phyloP scores from a whole-genome alignment of 30 jellyfish, hydroid and myxozoan genomes.

The Aurelia sp. region DNA sequence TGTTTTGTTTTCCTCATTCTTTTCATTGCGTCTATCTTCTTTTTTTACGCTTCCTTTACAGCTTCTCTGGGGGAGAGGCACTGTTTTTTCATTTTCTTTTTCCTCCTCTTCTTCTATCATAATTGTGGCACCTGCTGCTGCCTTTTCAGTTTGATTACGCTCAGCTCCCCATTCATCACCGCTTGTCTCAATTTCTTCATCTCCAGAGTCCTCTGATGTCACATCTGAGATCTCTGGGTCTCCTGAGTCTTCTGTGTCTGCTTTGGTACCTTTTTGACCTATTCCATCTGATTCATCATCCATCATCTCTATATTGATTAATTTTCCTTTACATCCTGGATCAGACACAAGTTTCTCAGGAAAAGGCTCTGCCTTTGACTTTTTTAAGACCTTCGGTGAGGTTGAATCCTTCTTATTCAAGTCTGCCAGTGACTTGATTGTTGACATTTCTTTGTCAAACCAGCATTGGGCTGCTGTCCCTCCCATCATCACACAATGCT shows the following conservation, averaged over 20 bases:
- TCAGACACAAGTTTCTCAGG: conserved; percentile 18
- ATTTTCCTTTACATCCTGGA: conserved; percentile 22
- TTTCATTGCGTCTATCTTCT: conserved; percentile 14
- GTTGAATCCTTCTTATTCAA: neutral
- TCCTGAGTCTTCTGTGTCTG: conserved; percentile 29
- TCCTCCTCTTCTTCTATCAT: conserved; percentile 25
- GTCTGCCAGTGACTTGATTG: conserved; percentile 8
- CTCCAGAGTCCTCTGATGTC: conserved; percentile 24
- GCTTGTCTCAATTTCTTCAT: conserved; percentile 17
- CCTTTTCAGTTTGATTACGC: conserved; percentile 8
- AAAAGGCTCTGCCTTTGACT: conserved; percentile 6
- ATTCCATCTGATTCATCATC: conserved; percentile 2
- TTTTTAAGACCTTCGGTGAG: neutral
- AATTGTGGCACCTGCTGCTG: conserved; percentile 24
- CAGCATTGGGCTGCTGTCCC: too few species aligned
- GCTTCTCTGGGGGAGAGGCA: conserved; percentile 29
- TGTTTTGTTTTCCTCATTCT: conserved; percentile 10
- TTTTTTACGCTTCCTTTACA: conserved; percentile 7
- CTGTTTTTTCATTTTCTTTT: conserved; percentile 2
- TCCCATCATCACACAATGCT: too few species aligned
- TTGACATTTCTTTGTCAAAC: conserved; percentile 19
- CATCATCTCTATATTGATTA: neutral
- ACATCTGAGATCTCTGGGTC: conserved; percentile 30
- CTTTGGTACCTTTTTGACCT: neutral
- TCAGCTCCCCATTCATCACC: conserved; percentile 19